Evolutionary conservation across 2,113 vertebrate species (phyloP).

Genomic region (Pagrus major): DNA sequence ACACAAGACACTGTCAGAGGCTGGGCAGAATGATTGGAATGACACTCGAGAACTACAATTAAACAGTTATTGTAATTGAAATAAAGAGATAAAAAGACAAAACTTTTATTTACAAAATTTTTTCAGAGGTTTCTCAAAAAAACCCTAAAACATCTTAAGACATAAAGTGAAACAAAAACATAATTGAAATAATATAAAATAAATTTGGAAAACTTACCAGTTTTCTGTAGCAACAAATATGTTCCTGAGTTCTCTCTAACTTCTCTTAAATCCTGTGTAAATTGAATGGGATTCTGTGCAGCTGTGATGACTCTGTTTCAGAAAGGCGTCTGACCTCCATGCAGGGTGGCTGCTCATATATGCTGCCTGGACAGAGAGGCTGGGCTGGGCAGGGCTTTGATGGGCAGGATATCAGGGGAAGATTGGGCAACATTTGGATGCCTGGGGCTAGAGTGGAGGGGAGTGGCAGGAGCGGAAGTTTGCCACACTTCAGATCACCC

Average conservation of each 20-base stretch:
- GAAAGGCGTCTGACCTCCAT: conserved; percentile 25
- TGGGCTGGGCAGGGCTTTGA: conserved; percentile 33
- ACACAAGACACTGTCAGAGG: not conserved
- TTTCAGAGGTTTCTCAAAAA: not conserved
- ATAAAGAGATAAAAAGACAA: not conserved
- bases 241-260: not conserved
- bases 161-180: not conserved
- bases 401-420: not conserved
- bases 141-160: not conserved
- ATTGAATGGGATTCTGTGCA: not conserved
- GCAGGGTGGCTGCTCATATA: conserved; percentile 49
- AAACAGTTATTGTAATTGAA: no score
- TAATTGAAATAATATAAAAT: accelerated
- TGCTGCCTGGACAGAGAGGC: conserved; percentile 9
- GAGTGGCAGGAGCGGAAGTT: conserved; percentile 4
- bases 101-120: not conserved
- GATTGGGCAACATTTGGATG: conserved; percentile 56
- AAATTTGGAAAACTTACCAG: conserved; percentile 10
- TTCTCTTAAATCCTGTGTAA: not conserved
- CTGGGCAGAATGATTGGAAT: not conserved
- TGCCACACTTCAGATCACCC: conserved; percentile 4
- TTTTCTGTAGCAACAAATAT: not conserved
- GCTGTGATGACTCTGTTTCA: not conserved
- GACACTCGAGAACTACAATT: not conserved
- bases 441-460: not conserved